A percentile compares a stretch with the other conserved stretches of the same genome.
phyloP scores from a whole-genome alignment of 1,140 invertebrate species.

The Spodoptera litura region DNA sequence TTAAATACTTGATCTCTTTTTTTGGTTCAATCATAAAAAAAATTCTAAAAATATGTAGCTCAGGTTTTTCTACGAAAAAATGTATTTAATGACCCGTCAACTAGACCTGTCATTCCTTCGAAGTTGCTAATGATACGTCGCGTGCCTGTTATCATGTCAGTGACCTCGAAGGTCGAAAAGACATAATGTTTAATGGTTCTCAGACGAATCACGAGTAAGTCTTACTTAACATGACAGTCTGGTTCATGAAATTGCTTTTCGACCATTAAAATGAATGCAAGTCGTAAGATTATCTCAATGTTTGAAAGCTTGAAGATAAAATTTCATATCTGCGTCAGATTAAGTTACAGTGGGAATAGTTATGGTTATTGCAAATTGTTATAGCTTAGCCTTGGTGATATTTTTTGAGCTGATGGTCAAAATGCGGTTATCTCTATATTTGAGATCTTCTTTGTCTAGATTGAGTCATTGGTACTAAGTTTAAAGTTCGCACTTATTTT shows the following conservation, averaged over 20 bases:
- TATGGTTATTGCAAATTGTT: conserved; percentile 1
- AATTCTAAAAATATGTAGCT: no score
- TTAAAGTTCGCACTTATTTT: no score
- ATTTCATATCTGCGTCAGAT: conserved; percentile 24
- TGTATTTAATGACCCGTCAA: no score
- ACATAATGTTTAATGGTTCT: neutral
- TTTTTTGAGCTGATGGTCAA: neutral
- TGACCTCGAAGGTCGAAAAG: no score
- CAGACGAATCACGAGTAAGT: neutral
- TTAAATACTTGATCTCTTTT: no score
- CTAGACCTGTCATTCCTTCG: no score
- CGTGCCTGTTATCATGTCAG: no score
- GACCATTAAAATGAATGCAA: conserved; percentile 15
- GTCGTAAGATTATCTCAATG: conserved; percentile 24
- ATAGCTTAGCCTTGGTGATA: neutral
- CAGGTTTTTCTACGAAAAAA: no score
- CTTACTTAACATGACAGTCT: conserved; percentile 7
- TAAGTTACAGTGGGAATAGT: conserved; percentile 9
- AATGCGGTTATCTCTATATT: neutral
- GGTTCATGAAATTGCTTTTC: neutral
- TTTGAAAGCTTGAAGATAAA: conserved; percentile 7
- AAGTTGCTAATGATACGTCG: no score
- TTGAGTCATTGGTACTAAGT: no score
- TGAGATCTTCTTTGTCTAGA: no score
- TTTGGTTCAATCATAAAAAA: no score